Evolutionary conservation across 2,888 invertebrate genomes (phyloP).

Genomic region (Hirtodrosophila alboralis): DNA sequence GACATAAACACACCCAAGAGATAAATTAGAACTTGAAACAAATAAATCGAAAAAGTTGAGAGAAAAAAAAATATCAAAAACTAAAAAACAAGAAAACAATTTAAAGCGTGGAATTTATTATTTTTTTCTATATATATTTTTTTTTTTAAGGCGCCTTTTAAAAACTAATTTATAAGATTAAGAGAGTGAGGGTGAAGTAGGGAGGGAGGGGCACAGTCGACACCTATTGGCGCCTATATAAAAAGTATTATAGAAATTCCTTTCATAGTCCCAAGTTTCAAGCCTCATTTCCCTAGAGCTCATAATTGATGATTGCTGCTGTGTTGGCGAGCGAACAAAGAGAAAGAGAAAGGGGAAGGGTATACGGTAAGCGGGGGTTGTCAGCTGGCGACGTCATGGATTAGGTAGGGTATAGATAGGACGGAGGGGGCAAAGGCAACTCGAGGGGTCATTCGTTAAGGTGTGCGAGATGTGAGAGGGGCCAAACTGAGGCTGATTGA

Average conservation of each 20-base stretch:
- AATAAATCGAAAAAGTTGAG: constrained; percentile 67
- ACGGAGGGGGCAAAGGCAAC: background rate
- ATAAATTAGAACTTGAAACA: constrained; percentile 78
- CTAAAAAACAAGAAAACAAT: constrained; percentile 44
- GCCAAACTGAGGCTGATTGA: constrained; percentile 52
- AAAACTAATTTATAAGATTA: constrained; percentile 54
- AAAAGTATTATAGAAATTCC: constrained; percentile 51
- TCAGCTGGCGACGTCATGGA: constrained; percentile 52
- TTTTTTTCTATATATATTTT: too few relatives aligned
- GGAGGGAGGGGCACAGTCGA: constrained; percentile 22
- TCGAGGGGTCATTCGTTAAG: background rate
- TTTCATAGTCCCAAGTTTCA: constrained; percentile 16
- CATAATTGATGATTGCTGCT: constrained; percentile 67
- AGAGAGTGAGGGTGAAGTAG: constrained; percentile 28
- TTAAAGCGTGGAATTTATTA: constrained; percentile 47
- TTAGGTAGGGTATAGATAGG: constrained; percentile 18
- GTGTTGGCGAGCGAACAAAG: background rate
- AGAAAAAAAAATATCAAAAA: too few relatives aligned
- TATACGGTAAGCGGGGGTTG: too few relatives aligned
- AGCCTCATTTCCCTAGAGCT: constrained; percentile 48
- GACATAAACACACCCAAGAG: constrained; percentile 27
- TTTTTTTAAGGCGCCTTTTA: constrained; percentile 1
- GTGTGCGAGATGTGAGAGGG: background rate
- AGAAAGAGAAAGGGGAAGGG: too few relatives aligned
- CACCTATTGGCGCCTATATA: constrained; percentile 48